These are phyloP conservation scores for Polydrusus tereticollis DNA, from an alignment of 2,888 invertebrate species.

Conservation along the genomic window DNA sequence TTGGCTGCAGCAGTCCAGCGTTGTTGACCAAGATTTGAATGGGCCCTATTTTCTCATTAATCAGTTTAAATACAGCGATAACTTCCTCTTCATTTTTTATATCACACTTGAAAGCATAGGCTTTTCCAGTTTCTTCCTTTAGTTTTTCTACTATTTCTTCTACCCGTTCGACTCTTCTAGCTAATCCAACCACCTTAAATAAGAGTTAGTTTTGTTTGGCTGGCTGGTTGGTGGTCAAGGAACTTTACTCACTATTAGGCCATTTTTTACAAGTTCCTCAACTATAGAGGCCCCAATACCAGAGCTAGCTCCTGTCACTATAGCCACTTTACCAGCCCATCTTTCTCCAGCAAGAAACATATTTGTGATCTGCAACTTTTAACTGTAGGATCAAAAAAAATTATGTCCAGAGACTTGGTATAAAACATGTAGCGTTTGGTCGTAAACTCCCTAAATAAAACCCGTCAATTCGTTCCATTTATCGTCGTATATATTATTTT, in stretches of 20 bases:
- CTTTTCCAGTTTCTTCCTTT: constrained; percentile 48
- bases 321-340: constrained; percentile 20
- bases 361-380: not conserved
- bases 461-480: not conserved
- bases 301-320: constrained; percentile 24
- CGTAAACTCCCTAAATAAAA: not conserved
- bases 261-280: constrained; percentile 7
- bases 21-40: constrained; percentile 57
- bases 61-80: constrained; percentile 53
- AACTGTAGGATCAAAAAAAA: too few relatives aligned
- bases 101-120: constrained; percentile 52
- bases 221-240: not conserved
- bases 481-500: not conserved
- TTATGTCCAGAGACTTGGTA: too few relatives aligned
- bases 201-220: not conserved
- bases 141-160: constrained; percentile 50
- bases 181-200: constrained; percentile 54
- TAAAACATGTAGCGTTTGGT: not conserved
- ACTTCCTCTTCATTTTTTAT: constrained; percentile 55
- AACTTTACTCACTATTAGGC: constrained; percentile 1
- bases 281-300: constrained; percentile 11
- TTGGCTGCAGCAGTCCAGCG: constrained; percentile 52
- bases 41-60: constrained; percentile 52
- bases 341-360: constrained; percentile 7
- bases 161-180: constrained; percentile 54